phyloP scores from a whole-genome alignment of 2,888 invertebrate genomes.

The Lasioglossum marginatum region DNA sequence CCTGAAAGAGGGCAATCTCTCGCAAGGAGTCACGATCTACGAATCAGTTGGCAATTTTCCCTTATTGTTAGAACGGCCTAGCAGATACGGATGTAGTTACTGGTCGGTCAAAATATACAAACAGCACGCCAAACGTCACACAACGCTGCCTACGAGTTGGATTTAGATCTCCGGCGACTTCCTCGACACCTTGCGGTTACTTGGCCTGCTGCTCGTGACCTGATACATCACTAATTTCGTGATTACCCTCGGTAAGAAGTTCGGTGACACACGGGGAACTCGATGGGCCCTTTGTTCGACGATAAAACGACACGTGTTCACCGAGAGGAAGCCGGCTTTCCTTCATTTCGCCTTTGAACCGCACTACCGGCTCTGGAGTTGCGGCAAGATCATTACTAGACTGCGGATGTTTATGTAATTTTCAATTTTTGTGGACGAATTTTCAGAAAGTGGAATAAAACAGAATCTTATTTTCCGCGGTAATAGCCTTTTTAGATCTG shows the following conservation, averaged over 20 bases:
- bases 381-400: no score
- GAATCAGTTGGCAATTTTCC: slow-evolving; percentile 55
- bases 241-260: slow-evolving; percentile 65
- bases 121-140: slow-evolving; percentile 53
- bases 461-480: no score
- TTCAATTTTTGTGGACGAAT: no score
- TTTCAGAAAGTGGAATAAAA: no score
- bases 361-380: neutral
- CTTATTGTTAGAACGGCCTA: slow-evolving; percentile 44
- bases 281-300: slow-evolving; percentile 35
- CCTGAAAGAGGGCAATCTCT: slow-evolving; percentile 7
- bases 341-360: neutral
- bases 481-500: no score
- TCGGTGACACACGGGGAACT: slow-evolving; percentile 56
- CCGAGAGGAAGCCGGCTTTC: neutral
- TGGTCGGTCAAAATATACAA: slow-evolving; percentile 42
- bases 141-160: slow-evolving; percentile 57
- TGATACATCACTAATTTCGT: slow-evolving; percentile 74
- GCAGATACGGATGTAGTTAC: slow-evolving; percentile 22
- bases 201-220: slow-evolving; percentile 59
- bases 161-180: slow-evolving; percentile 64
- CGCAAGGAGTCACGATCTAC: slow-evolving; percentile 43
- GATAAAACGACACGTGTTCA: slow-evolving; percentile 30
- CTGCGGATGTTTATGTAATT: no score
- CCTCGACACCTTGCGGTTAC: slow-evolving; percentile 67